Evolutionary conservation across 2,888 invertebrate species (phyloP).

Genomic region (Halocaridina rubra): DNA sequence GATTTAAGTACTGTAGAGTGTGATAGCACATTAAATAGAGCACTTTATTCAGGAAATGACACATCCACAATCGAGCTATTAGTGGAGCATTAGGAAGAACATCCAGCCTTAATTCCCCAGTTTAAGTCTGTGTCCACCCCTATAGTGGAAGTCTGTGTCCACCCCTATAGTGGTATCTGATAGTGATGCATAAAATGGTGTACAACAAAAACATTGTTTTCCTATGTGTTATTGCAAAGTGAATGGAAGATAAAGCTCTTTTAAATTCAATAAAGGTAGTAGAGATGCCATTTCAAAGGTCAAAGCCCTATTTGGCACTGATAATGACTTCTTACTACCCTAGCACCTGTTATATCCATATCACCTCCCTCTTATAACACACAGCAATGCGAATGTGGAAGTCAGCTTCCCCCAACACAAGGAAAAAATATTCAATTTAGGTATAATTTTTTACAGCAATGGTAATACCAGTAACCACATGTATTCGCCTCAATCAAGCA

Average conservation of each 20-base stretch:
- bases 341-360: not conserved
- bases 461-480: conserved; percentile 35
- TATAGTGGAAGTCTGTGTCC: too few species aligned
- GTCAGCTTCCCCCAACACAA: not conserved
- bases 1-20: too few species aligned
- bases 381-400: not conserved
- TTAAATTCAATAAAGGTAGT: not conserved
- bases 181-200: too few species aligned
- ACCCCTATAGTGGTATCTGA: too few species aligned
- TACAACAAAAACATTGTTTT: not conserved
- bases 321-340: not conserved
- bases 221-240: not conserved
- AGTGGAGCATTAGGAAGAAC: too few species aligned
- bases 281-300: not conserved
- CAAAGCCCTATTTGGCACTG: not conserved
- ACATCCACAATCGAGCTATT: too few species aligned
- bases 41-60: too few species aligned
- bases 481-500: conserved; percentile 50
- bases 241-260: not conserved
- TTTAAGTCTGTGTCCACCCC: too few species aligned
- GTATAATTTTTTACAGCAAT: conserved; percentile 4
- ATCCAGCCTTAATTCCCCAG: too few species aligned
- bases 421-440: not conserved
- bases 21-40: too few species aligned
- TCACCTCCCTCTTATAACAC: not conserved